Evolutionary conservation across 1,140 invertebrate species (phyloP).

Genomic region (Danaus plexippus): DNA sequence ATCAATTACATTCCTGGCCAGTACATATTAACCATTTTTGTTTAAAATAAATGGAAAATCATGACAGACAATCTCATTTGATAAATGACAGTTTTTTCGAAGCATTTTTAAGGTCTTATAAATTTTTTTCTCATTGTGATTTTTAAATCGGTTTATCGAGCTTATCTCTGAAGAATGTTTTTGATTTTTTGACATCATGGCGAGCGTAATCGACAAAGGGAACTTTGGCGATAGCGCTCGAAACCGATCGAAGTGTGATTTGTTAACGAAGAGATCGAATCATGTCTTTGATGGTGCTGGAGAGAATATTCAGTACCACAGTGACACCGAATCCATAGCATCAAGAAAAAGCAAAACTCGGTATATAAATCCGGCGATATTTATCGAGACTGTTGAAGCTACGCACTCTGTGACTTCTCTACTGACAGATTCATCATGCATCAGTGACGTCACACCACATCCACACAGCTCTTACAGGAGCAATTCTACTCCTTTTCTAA

Average conservation of each 20-base stretch:
- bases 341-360: constrained; percentile 57
- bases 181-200: constrained; percentile 43
- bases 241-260: constrained; percentile 31
- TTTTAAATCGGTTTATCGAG: too few species aligned
- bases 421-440: constrained; percentile 39
- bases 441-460: constrained; percentile 54
- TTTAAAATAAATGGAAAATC: constrained; percentile 3
- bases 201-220: constrained; percentile 45
- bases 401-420: constrained; percentile 53
- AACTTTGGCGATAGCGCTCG: constrained; percentile 56
- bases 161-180: constrained; percentile 21
- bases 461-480: constrained; percentile 56
- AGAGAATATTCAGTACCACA: constrained; percentile 57
- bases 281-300: constrained; percentile 61
- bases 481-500: constrained; percentile 59
- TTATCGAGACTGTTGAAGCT: constrained; percentile 49
- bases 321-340: constrained; percentile 52
- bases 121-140: too few species aligned
- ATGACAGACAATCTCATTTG: background rate
- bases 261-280: constrained; percentile 39
- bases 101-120: constrained; percentile 3
- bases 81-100: constrained; percentile 10
- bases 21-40: constrained; percentile 6
- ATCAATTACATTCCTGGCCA: background rate
- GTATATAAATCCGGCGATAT: constrained; percentile 64